Percentiles rank a stretch among this genome's conserved stretches.
Evolutionary conservation across 2,113 vertebrate species (phyloP).

Genomic region (human (Homo sapiens)): GRCh38 chr1:203091001-203091500

Average conservation of each 20-base stretch:
- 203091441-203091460: not conserved
- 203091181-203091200: not conserved
- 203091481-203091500: not conserved
- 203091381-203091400: not conserved
- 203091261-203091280: not conserved
- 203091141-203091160: not conserved
- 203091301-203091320: not conserved
- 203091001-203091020: not conserved
- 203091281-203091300: not conserved
- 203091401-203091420: not conserved
- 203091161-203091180: not conserved
- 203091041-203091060: slow-evolving; percentile 26
- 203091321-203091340: not conserved
- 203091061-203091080: slow-evolving; percentile 58
- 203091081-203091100: slow-evolving; percentile 55
- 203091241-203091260: not conserved
- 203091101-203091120: slow-evolving; percentile 58
- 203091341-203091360: not conserved
- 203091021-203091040: slow-evolving; percentile 57
- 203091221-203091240: not conserved
- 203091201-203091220: not conserved
- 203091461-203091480: not conserved
- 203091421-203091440: not conserved
- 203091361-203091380: not conserved
- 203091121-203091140: slow-evolving; percentile 36